Conservation (phyloP, 1,140 invertebrate species). For the Stenopsyche tienmushanensis region DNA sequence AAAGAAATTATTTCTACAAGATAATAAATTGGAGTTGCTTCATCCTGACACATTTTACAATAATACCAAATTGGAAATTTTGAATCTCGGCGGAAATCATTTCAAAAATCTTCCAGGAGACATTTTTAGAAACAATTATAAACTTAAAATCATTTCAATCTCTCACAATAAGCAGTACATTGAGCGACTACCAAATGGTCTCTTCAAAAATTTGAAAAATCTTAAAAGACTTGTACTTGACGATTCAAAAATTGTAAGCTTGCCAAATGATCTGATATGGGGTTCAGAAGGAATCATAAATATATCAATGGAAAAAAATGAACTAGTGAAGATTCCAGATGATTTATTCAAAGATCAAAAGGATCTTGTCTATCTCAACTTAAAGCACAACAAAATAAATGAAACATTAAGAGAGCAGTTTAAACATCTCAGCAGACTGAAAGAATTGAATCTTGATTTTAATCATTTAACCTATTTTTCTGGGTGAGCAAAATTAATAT, state of each 20-base stretch:
- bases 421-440: slow-evolving; percentile 51
- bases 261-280: slow-evolving; percentile 61
- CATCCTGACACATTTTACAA: slow-evolving; percentile 59
- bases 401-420: slow-evolving; percentile 58
- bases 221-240: slow-evolving; percentile 56
- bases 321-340: slow-evolving; percentile 55
- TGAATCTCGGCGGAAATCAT: slow-evolving; percentile 63
- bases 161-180: slow-evolving; percentile 58
- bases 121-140: slow-evolving; percentile 58
- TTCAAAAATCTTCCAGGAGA: slow-evolving; percentile 60
- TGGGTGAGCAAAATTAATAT: slow-evolving; percentile 52
- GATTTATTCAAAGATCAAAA: slow-evolving; percentile 60
- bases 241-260: slow-evolving; percentile 50
- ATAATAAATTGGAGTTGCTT: slow-evolving; percentile 60
- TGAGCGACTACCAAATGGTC: slow-evolving; percentile 54
- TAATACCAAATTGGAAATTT: slow-evolving; percentile 57
- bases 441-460: slow-evolving; percentile 55
- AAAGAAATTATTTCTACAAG: slow-evolving; percentile 61
- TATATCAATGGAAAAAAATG: slow-evolving; percentile 60
- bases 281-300: slow-evolving; percentile 57
- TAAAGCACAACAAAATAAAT: slow-evolving; percentile 59
- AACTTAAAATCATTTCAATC: slow-evolving; percentile 57
- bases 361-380: slow-evolving; percentile 56
- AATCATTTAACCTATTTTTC: slow-evolving; percentile 58
- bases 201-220: slow-evolving; percentile 59